Evolutionary conservation across 1,140 invertebrate species (phyloP), one percentile per base, ranked within the genome.

Genomic region (Tribolium castaneum): DNA sequence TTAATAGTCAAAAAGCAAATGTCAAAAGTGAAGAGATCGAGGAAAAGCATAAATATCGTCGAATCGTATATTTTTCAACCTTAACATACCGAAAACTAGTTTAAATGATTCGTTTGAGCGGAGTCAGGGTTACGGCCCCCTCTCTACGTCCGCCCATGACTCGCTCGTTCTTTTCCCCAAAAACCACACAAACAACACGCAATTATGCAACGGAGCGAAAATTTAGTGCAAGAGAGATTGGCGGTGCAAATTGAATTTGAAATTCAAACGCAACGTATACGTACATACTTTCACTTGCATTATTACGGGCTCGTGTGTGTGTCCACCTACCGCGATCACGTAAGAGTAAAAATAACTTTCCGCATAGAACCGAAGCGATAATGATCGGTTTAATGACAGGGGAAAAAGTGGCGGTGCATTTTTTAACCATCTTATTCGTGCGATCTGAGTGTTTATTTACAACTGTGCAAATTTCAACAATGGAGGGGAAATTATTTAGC

Each of bases 251-350:
- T 59, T 59, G 16, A 59, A 59, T 59, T 59, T 22, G 7, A 59
- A 54, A 16, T 54, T 54, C 12, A 54, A 59, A 59, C 54, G 54
- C 19, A 59, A 25, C 25, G 39, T 45, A n/a, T n/a, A n/a, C n/a
- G n/a, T n/a, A n/a, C n/a, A n/a, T n/a, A 59, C 54, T 59, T 59
- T 59, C 54, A 59, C 54, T 25, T 59, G 54, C 54, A 59, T 59
- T 59, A 59, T 59, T 59, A 59, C n/a, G 6, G 2, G 6, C 19
- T 14, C 19, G 14, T 59, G 52, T 54, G 52, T 50, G 13, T 14
- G 12, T 52, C 51, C 13, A 52, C 12, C 16, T 14, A 19, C 51
- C 51, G 13, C n/a, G 54, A 59, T 59, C 54, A 59, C 19, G 54
- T 52, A 52, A 52, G 14, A 59, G 19, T 59, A 22, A 59, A 59